Conservation (phyloP, 2,797 vertebrate genomes). For the Chrysocyon brachyurus region DNA sequence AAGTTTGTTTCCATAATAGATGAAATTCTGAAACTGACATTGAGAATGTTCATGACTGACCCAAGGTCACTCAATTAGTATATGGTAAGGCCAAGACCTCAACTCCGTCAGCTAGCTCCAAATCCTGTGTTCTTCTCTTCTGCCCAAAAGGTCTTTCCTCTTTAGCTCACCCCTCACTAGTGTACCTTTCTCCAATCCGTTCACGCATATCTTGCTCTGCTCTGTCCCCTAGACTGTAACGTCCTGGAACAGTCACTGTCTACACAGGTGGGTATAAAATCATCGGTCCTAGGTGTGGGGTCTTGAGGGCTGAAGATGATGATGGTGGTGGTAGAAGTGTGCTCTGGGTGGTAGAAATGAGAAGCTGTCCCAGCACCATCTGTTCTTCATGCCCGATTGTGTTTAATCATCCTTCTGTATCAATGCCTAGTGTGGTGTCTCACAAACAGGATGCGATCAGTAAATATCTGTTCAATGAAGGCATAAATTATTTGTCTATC, state of each 20-base stretch:
- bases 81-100: rapidly evolving
- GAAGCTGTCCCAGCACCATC: too few species aligned
- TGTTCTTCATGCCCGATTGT: too few species aligned
- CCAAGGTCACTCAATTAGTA: background rate
- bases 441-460: background rate
- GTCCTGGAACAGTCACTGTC: background rate
- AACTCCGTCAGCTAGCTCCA: background rate
- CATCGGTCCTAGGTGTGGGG: background rate
- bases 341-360: too few species aligned
- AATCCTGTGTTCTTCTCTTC: background rate
- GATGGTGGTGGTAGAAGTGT: background rate
- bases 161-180: background rate
- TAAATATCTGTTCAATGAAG: background rate
- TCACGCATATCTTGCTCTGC: too few species aligned
- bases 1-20: background rate
- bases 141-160: background rate
- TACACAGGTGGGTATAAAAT: background rate
- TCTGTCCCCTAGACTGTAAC: background rate
- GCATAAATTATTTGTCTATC: background rate
- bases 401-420: background rate
- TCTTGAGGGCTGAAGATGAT: background rate
- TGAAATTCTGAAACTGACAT: background rate
- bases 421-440: background rate
- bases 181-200: background rate
- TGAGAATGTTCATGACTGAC: background rate